phyloP scores from a whole-genome alignment of 2,797 vertebrate genomes.

The Falco columbarius region DNA sequence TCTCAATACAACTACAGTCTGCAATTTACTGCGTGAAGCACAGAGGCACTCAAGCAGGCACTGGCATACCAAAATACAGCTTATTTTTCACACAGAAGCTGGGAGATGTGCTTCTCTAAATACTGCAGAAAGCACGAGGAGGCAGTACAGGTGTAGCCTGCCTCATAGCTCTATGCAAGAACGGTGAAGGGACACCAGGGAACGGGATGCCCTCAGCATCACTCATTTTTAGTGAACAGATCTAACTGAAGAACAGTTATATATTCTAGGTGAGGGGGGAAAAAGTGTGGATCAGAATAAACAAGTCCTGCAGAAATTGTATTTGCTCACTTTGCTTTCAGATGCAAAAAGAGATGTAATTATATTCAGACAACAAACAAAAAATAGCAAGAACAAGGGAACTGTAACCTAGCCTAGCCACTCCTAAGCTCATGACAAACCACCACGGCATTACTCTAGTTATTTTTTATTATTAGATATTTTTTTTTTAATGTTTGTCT shows the following conservation, averaged over 20 bases:
- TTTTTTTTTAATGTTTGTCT: not conserved
- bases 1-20: not conserved
- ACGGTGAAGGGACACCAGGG: accelerated
- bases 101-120: not conserved
- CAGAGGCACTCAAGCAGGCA: not conserved
- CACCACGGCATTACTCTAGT: not conserved
- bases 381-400: not conserved
- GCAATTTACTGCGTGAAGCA: not conserved
- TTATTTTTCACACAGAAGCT: not conserved
- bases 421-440: not conserved
- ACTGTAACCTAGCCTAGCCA: not conserved
- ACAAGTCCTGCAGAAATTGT: not conserved
- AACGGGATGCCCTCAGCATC: not conserved
- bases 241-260: not conserved
- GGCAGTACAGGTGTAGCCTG: not conserved
- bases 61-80: not conserved
- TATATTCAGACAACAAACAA: not conserved
- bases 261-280: not conserved
- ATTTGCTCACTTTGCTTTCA: not conserved
- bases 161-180: not conserved
- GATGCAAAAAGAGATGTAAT: no score
- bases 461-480: no score
- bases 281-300: not conserved
- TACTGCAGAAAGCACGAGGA: not conserved
- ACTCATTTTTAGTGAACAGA: not conserved